These are phyloP conservation scores for Mastigias papua DNA, from an alignment of 30 jellyfish, hydroid and myxozoan genomes.

Conservation along the genomic window DNA sequence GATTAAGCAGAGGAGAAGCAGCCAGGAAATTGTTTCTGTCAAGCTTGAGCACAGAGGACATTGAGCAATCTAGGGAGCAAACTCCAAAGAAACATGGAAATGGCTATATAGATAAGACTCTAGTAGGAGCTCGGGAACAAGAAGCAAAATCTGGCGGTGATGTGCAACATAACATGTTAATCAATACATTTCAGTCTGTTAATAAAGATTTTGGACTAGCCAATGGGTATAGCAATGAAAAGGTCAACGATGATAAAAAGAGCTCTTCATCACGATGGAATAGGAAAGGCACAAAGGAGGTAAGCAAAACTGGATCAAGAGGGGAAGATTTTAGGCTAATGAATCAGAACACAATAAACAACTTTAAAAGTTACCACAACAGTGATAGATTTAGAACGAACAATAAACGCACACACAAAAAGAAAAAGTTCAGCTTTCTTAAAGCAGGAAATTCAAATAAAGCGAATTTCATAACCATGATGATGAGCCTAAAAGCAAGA, in stretches of 20 bases:
- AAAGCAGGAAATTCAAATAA: background rate
- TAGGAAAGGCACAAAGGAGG: background rate
- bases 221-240: background rate
- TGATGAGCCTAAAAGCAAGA: conserved; percentile 78
- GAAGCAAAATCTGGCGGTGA: background rate
- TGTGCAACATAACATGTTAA: background rate
- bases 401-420: background rate
- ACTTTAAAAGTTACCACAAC: background rate
- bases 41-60: background rate
- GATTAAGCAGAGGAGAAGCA: conserved; percentile 53
- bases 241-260: background rate
- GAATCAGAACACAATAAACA: background rate
- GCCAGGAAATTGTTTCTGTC: conserved; percentile 47
- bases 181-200: background rate
- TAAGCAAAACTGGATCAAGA: background rate
- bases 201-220: background rate
- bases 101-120: background rate
- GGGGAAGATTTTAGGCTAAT: background rate
- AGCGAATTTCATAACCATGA: conserved; percentile 5
- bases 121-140: background rate
- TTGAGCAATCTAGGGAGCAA: background rate
- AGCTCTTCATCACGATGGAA: background rate
- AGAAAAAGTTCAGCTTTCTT: background rate
- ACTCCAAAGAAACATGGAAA: background rate
- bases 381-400: background rate